Base-by-base conservation (phyloP, 2,113 vertebrate genomes). In the Dipodomys spectabilis region DNA sequence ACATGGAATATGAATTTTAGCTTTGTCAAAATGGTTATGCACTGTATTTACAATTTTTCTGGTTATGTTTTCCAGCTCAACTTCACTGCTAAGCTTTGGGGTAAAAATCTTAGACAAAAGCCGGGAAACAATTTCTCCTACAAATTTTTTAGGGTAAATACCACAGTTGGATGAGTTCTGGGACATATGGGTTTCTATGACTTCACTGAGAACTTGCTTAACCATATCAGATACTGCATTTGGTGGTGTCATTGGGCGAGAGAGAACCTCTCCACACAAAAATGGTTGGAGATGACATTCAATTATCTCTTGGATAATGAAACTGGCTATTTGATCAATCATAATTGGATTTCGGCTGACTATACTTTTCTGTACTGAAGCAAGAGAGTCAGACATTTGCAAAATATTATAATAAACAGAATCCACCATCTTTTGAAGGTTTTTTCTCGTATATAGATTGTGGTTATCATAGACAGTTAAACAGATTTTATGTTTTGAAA, bases 401-500 rank as follows among this genome's bases (percentile, higher is more conserved):
- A 97, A 49, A 49, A 97, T 92, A 77, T 89, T 97, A 22, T 65
- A 75, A 35, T 97, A 97, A 69, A 97, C 84, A 57, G 97, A 95
- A 64, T 97, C 93, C 16, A 96, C 96, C 96, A 97, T 96, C 44
- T 88, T 97, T 82, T 94, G 83, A 20, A 95, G 71, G 8, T 85
- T 95, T 88, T 78, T 83, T 75, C 84, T 83, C 71, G 72, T 69
- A 53, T 16, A 71, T 2, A 95, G 65, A 78, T 62, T n/a, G 13
- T 93, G 85, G 85, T 87, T 88, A 71, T 97, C 86, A 93, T 39
- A 97, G 71, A 64, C 53, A 45, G 96, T 96, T 45, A 96, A n/a
- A 81, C 92, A 96, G 73, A 97, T 97, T 80, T 94, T 96, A 75
- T 97, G 96, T 86, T 95, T 97, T 82, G 96, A 97, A 94, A 97